Evolutionary conservation across 2,888 invertebrate species (phyloP).

Genomic region (Furcula furcula): DNA sequence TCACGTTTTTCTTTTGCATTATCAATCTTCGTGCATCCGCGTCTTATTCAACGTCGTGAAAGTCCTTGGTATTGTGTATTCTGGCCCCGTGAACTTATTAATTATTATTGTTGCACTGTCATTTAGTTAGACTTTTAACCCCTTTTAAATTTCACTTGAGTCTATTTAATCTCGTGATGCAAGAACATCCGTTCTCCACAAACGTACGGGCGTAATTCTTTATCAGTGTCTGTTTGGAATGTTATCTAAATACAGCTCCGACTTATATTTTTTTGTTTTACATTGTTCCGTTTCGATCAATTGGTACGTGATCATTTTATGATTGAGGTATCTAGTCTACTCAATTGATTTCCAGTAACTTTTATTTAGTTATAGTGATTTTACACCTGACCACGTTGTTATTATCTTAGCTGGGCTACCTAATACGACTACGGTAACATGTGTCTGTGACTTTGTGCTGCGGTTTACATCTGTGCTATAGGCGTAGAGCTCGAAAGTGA

Average conservation of each 20-base stretch:
- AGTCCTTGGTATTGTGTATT: conserved; percentile 55
- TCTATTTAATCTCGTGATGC: conserved; percentile 1
- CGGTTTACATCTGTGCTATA: conserved; percentile 62
- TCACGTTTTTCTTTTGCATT: conserved; percentile 59
- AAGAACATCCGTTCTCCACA: conserved; percentile 4
- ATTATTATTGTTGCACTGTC: conserved; percentile 45
- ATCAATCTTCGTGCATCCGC: conserved; percentile 57
- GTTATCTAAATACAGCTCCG: conserved; percentile 27
- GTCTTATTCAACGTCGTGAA: conserved; percentile 57
- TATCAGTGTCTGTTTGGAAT: conserved; percentile 29
- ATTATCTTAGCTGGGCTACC: conserved; percentile 28
- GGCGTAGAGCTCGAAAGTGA: conserved; percentile 69
- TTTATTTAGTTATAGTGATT: neutral
- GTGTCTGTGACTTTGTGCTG: conserved; percentile 55
- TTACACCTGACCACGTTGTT: conserved; percentile 21
- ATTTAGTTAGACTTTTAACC: conserved; percentile 28
- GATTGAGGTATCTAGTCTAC: conserved; percentile 43
- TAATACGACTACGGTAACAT: conserved; percentile 20
- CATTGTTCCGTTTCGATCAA: conserved; percentile 44
- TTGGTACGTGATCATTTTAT: conserved; percentile 46
- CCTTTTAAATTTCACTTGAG: conserved; percentile 24
- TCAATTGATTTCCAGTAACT: conserved; percentile 10
- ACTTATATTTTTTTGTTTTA: conserved; percentile 20
- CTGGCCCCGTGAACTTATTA: conserved; percentile 46
- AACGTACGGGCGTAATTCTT: conserved; percentile 2